Evolutionary conservation across 2,888 invertebrate genomes (phyloP).

Genomic region (Pheosia tremula): DNA sequence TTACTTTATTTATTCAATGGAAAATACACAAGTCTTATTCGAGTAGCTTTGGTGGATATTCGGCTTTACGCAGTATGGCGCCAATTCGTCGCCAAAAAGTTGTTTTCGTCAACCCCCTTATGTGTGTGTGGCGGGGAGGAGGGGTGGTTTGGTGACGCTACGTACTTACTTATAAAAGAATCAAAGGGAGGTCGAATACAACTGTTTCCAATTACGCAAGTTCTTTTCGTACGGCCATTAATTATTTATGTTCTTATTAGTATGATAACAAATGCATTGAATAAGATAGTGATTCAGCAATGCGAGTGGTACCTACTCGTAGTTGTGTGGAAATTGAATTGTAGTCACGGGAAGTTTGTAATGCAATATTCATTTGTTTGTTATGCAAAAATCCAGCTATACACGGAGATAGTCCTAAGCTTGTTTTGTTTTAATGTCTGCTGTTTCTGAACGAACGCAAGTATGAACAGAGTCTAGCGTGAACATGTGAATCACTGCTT

Average conservation of each 20-base stretch:
- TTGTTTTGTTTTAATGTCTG: no score
- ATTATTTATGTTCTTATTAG: slow-evolving; percentile 50
- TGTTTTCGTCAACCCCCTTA: slow-evolving; percentile 1
- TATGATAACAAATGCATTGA: slow-evolving; percentile 58
- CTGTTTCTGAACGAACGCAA: no score
- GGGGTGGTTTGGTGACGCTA: slow-evolving; percentile 7
- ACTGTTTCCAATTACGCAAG: slow-evolving; percentile 36
- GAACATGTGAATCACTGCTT: no score
- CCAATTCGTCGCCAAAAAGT: slow-evolving; percentile 3
- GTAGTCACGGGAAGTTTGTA: slow-evolving; percentile 21
- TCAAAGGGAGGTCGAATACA: slow-evolving; percentile 31
- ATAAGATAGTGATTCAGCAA: slow-evolving; percentile 41
- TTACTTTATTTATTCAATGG: no score
- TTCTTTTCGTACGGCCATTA: slow-evolving; percentile 39
- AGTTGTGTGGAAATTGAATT: not conserved
- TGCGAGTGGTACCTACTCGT: slow-evolving; percentile 5
- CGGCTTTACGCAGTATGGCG: slow-evolving; percentile 1
- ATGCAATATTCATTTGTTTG: slow-evolving; percentile 47
- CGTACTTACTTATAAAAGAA: slow-evolving; percentile 13
- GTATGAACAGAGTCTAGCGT: no score
- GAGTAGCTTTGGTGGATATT: not conserved
- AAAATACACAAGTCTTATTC: no score
- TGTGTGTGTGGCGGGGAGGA: no score
- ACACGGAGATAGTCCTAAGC: no score
- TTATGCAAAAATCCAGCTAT: no score